These are phyloP conservation scores for Ophiodon elongatus DNA, from an alignment of 2,113 vertebrate species.

Conservation along the genomic window DNA sequence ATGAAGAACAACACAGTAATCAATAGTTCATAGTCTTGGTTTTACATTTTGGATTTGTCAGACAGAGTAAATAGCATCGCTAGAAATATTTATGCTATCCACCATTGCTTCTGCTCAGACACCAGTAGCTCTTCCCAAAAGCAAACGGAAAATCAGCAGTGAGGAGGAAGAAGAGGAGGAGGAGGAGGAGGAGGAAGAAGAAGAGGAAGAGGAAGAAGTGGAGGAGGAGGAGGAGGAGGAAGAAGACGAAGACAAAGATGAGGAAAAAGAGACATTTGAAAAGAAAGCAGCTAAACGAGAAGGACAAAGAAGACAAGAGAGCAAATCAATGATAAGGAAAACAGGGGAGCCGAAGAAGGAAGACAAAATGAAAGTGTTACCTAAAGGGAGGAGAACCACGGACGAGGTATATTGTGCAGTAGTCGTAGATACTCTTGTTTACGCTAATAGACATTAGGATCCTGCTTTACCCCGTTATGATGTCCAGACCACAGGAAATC, in stretches of 20 bases:
- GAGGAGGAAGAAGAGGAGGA: conserved; percentile 75
- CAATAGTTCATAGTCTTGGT: not conserved
- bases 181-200: conserved; percentile 44
- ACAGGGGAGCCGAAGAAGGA: conserved; percentile 53
- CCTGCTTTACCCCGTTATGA: not conserved
- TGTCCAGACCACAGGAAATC: conserved; percentile 17
- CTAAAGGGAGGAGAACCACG: conserved; percentile 57
- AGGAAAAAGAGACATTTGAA: conserved; percentile 40
- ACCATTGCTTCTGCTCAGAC: conserved; percentile 68
- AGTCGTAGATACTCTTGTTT: conserved; percentile 42
- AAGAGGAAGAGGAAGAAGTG: conserved; percentile 9
- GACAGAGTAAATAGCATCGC: not conserved
- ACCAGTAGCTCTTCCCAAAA: conserved; percentile 56
- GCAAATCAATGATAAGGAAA: conserved; percentile 44
- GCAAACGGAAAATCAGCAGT: conserved; percentile 62
- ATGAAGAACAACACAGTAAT: conserved; percentile 11
- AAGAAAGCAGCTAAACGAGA: conserved; percentile 36
- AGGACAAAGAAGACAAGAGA: conserved; percentile 39
- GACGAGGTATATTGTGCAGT: conserved; percentile 71
- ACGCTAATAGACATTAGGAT: conserved; percentile 7
- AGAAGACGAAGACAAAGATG: conserved; percentile 50
- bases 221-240: conserved; percentile 52
- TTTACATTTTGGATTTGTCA: not conserved
- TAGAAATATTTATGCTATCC: conserved; percentile 41
- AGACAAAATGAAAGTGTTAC: conserved; percentile 43